Evolutionary conservation across 2,888 invertebrate species (phyloP).

Genomic region (Acanthosepion esculentum): DNA sequence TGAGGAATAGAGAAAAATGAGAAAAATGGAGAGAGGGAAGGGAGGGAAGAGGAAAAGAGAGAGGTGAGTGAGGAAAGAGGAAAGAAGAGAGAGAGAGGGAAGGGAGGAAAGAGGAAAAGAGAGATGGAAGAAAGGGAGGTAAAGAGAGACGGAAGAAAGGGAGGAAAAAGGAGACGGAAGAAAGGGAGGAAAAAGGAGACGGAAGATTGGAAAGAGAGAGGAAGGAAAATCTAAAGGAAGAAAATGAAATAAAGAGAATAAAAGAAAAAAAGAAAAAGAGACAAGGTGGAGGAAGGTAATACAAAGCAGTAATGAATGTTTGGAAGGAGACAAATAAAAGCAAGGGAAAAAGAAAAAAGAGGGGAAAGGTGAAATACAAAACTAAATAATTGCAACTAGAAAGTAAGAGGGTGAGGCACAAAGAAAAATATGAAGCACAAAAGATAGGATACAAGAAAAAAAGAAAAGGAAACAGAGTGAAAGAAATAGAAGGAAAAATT

Average conservation of each 20-base stretch:
- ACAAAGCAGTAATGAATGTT: background rate
- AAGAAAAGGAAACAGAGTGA: background rate
- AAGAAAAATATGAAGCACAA: background rate
- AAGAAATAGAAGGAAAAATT: background rate
- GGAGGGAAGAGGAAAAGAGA: background rate
- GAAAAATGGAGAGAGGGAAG: rapidly evolving
- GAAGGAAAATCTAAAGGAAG: background rate
- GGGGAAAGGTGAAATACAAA: background rate
- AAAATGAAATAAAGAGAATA: background rate
- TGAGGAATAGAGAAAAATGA: too few relatives aligned
- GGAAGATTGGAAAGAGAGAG: background rate
- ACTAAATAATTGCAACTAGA: background rate
- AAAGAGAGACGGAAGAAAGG: background rate
- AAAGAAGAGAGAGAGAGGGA: too few relatives aligned
- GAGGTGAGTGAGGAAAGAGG: too few relatives aligned
- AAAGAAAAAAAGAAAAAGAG: background rate
- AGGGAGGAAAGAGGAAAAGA: background rate
- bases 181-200: too few relatives aligned
- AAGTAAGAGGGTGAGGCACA: background rate
- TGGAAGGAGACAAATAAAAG: too few relatives aligned
- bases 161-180: background rate
- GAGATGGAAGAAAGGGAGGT: background rate
- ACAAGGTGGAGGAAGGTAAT: background rate
- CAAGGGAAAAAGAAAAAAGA: background rate
- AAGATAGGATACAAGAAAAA: background rate